Evolutionary conservation across 2,888 invertebrate species (phyloP), one percentile per base, ranked within the genome.

Genomic region (Biston betularia): DNA sequence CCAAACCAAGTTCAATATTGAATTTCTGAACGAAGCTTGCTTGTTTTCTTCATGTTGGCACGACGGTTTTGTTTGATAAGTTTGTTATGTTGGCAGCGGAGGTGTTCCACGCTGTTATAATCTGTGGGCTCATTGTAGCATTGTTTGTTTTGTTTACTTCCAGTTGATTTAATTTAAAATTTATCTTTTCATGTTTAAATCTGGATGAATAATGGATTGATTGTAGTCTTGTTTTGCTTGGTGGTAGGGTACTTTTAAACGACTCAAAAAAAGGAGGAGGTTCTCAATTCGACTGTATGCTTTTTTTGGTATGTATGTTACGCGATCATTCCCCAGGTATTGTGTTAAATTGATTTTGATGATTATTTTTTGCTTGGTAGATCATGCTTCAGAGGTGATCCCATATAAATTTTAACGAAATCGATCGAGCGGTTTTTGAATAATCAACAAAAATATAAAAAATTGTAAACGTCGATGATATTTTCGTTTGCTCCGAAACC

Each of bases 1-100:
- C 71, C 70, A 66, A 76, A 78, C 76, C 76, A 71, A 83, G 74
- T 81, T 75, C 78, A 79, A 82, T 84, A 84, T 84, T 83, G 82
- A 81, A 79, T 82, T 83, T 81, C 56, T 75, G 72, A 73, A 75
- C 68, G 73, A 72, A 74, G 70, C 61, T 75, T 73, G 76, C 57
- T 67, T 70, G 70, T 70, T 71, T 69, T 72, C 70, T 72, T 49
- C 63, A 54, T 69, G 74, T 70, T 69, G 63, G 65, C 53, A 63
- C 45, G 35, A 64, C 53, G 64, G 69, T 70, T 70, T 71, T 74
- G 70, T 70, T 74, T 70, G 69, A 60, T 70, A 70, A 69, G 63
- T 74, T 74, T 62, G 52, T 69, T 71, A 73, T 58, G 68, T 68
- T 70, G 64, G 53, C 60, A 55, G 57, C 42, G 46, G 46, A 57